phyloP scores from a whole-genome alignment of 2,113 vertebrate species.

The Chaenogobius annularis region DNA sequence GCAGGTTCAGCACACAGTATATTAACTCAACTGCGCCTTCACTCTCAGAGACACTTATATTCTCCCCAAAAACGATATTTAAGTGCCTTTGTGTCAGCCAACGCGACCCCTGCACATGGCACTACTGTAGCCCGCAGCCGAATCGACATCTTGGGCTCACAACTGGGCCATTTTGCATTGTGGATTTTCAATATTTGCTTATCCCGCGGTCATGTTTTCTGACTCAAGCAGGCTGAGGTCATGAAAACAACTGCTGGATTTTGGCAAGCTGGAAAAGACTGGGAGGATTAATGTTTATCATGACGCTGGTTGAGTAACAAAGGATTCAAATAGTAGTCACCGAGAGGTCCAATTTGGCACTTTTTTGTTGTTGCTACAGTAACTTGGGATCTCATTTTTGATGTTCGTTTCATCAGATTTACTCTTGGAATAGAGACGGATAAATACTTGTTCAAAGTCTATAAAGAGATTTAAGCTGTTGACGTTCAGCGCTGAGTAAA shows the following conservation, averaged over 20 bases:
- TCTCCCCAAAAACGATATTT: slow-evolving; percentile 1
- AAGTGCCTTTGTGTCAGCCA: background rate
- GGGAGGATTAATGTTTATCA: background rate
- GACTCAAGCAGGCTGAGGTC: background rate
- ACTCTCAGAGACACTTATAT: slow-evolving; percentile 2
- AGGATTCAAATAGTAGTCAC: too few relatives aligned
- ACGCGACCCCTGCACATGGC: background rate
- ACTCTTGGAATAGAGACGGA: too few relatives aligned
- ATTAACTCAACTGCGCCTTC: slow-evolving; percentile 1
- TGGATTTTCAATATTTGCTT: slow-evolving; percentile 6
- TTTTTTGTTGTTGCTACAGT: too few relatives aligned
- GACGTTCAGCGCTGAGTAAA: too few relatives aligned
- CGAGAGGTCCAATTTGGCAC: too few relatives aligned
- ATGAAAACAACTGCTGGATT: background rate
- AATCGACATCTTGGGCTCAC: background rate
- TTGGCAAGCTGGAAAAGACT: background rate
- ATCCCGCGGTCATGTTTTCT: background rate
- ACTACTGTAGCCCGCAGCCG: background rate
- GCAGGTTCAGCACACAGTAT: slow-evolving; percentile 9
- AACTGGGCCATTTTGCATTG: background rate
- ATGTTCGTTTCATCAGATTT: too few relatives aligned
- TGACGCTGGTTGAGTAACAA: too few relatives aligned
- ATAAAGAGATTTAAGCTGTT: too few relatives aligned
- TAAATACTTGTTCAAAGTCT: too few relatives aligned
- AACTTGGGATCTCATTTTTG: too few relatives aligned